Conservation (phyloP, 2,888 invertebrate genomes). For the Cephalotes varians region DNA sequence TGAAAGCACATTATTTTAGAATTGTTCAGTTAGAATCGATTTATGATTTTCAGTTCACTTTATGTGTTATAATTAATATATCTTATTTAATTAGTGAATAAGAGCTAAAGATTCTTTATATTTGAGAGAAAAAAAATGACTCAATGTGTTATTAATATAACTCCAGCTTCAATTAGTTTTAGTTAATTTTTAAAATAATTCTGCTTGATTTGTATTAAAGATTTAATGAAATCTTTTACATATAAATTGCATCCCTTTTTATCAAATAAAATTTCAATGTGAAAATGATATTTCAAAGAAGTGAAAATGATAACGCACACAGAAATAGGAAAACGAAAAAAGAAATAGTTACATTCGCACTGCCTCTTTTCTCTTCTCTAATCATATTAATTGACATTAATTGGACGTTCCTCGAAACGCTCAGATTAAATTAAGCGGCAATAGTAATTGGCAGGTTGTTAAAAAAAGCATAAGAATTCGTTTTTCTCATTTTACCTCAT, state of each 20-base stretch:
- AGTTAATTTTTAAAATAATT: background rate
- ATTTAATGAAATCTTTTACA: background rate
- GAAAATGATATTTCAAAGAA: background rate
- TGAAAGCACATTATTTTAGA: background rate
- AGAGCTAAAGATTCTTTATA: background rate
- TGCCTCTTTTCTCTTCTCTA: constrained; percentile 46
- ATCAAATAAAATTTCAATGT: background rate
- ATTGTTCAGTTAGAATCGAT: background rate
- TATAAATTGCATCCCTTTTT: background rate
- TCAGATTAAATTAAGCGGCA: constrained; percentile 10
- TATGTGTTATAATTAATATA: background rate
- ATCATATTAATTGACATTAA: constrained; percentile 79
- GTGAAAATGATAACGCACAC: background rate
- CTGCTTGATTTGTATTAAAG: background rate
- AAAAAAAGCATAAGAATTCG: background rate
- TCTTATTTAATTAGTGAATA: background rate
- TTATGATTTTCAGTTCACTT: background rate
- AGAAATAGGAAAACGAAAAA: background rate
- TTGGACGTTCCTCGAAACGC: constrained; percentile 68
- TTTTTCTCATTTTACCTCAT: background rate
- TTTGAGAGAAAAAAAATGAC: background rate
- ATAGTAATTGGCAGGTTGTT: constrained; percentile 30
- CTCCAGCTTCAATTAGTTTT: background rate
- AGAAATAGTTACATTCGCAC: constrained; percentile 52
- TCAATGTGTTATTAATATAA: background rate